Conservation (phyloP, 1,140 invertebrate species). For the Argopecten irradians region DNA sequence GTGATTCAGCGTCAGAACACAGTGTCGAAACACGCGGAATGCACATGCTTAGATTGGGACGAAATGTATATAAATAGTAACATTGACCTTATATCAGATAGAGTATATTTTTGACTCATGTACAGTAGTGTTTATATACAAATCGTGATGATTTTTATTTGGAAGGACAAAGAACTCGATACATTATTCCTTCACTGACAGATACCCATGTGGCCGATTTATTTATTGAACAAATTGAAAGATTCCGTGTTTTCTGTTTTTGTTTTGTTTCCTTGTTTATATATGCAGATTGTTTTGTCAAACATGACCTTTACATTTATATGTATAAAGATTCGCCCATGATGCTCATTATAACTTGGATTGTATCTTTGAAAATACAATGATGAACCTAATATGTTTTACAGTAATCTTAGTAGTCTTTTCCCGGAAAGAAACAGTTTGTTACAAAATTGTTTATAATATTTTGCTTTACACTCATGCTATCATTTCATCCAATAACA, state of each 20-base stretch:
- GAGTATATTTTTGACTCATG: neutral
- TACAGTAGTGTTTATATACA: constrained; percentile 18
- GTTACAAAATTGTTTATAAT: too few relatives aligned
- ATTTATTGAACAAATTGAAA: neutral
- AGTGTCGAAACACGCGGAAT: constrained; percentile 43
- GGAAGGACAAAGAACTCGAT: neutral
- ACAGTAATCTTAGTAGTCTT: too few relatives aligned
- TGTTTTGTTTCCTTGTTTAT: neutral
- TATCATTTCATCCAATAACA: too few relatives aligned
- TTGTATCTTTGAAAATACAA: constrained; percentile 23
- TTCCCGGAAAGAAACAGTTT: too few relatives aligned
- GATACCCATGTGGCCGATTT: neutral
- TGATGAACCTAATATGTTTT: neutral
- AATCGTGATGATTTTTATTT: constrained; percentile 1
- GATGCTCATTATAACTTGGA: neutral
- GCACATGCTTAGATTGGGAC: constrained; percentile 59
- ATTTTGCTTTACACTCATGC: too few relatives aligned
- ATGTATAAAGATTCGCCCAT: constrained; percentile 8
- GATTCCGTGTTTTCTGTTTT: neutral
- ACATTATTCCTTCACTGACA: neutral
- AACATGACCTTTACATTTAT: neutral
- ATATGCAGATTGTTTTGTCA: constrained; percentile 18
- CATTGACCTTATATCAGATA: neutral
- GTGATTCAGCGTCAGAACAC: constrained; percentile 45
- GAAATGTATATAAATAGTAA: constrained; percentile 39